These are phyloP conservation scores for Psettodes erumei DNA, from an alignment of 2,113 vertebrate genomes.

Conservation along the genomic window DNA sequence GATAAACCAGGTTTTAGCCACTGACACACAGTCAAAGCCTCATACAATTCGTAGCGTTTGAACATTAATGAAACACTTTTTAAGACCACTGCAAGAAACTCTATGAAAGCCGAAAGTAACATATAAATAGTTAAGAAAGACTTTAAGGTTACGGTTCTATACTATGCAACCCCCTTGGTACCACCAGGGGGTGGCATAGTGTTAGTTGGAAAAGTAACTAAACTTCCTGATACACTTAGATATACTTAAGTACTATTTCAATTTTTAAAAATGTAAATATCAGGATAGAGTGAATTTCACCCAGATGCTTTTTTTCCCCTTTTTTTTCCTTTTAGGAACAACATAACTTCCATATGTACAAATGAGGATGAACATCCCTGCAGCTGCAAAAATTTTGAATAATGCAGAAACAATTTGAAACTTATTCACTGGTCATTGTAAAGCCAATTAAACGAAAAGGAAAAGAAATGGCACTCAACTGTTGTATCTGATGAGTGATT, in stretches of 20 bases:
- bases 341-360: neutral
- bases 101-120: neutral
- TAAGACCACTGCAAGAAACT: neutral
- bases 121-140: neutral
- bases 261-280: neutral
- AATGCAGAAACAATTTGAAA: neutral
- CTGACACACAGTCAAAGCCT: neutral
- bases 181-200: no score
- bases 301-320: no score
- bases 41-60: neutral
- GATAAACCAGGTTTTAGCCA: no score
- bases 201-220: no score
- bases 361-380: neutral
- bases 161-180: no score
- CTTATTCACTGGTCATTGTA: neutral
- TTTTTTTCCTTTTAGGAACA: neutral
- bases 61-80: neutral
- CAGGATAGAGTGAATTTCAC: no score
- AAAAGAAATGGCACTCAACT: neutral
- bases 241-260: neutral
- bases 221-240: neutral
- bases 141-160: no score
- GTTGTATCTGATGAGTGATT: neutral
- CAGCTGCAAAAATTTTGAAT: no score
- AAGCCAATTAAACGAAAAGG: neutral